Percentiles rank a stretch among this genome's conserved stretches.
phyloP scores from a whole-genome alignment of 2,888 invertebrate species.

The Stomorhina lunata region DNA sequence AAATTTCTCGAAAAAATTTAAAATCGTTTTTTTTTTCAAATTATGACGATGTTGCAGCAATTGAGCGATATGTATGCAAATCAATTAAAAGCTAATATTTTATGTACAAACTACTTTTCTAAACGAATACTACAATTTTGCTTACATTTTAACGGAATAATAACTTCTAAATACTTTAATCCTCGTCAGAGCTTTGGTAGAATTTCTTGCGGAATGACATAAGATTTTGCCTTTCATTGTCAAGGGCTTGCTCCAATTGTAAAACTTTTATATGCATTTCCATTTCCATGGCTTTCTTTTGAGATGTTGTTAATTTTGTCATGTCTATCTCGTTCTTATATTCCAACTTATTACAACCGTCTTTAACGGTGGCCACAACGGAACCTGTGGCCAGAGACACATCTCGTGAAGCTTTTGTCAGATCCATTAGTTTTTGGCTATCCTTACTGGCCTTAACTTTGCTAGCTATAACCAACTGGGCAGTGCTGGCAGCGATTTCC shows the following conservation, averaged over 20 bases:
- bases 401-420: conserved; percentile 91
- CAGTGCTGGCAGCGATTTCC: conserved; percentile 97
- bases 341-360: conserved; percentile 91
- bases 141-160: not conserved
- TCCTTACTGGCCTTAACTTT: conserved; percentile 95
- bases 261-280: conserved; percentile 97
- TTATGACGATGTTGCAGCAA: too few relatives aligned
- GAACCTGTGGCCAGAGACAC: conserved; percentile 95
- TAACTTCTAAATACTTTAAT: conserved; percentile 21
- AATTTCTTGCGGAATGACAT: conserved; percentile 94
- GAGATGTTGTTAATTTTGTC: conserved; percentile 92
- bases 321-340: conserved; percentile 96
- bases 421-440: conserved; percentile 88
- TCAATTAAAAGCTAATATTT: not conserved
- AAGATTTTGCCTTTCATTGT: conserved; percentile 91
- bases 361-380: conserved; percentile 96
- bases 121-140: conserved; percentile 8
- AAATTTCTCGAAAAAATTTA: not conserved
- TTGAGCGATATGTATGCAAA: too few relatives aligned
- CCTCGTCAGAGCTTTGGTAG: conserved; percentile 82
- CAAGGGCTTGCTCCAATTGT: conserved; percentile 94
- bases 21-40: not conserved
- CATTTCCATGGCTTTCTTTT: conserved; percentile 97
- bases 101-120: conserved; percentile 32
- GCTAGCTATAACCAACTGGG: conserved; percentile 97